Evolutionary conservation across 2,888 invertebrate genomes (phyloP).

Genomic region (Xestia sexstrigata): DNA sequence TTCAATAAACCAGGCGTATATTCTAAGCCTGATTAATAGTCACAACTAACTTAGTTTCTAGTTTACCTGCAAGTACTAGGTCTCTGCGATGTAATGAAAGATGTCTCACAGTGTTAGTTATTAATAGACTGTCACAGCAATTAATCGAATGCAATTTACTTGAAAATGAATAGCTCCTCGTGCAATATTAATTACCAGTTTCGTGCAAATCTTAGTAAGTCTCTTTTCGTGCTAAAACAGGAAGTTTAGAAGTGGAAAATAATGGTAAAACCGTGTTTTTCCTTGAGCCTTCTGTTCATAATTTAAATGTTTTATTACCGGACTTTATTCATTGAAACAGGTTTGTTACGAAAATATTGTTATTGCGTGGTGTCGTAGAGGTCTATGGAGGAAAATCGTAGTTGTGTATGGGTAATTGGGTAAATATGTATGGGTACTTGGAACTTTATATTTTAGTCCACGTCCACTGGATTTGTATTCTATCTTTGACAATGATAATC

Average conservation of each 20-base stretch:
- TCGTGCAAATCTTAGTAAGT: conserved; percentile 32
- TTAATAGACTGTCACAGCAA: conserved; percentile 58
- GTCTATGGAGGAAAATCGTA: neutral
- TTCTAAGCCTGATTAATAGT: conserved; percentile 55
- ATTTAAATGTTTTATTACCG: conserved; percentile 38
- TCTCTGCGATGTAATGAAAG: conserved; percentile 55
- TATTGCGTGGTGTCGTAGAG: neutral
- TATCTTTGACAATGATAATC: neutral
- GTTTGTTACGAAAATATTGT: conserved; percentile 37
- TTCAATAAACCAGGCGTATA: conserved; percentile 54
- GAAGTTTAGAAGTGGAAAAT: conserved; percentile 28
- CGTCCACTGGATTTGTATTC: neutral
- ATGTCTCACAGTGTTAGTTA: conserved; percentile 50
- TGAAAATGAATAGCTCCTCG: conserved; percentile 31
- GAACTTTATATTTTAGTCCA: neutral
- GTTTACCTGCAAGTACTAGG: conserved; percentile 50
- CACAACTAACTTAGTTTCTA: conserved; percentile 52
- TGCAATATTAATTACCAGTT: conserved; percentile 42
- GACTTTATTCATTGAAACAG: conserved; percentile 41
- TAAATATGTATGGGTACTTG: neutral
- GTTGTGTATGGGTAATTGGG: neutral
- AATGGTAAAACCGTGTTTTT: conserved; percentile 38
- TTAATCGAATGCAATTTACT: conserved; percentile 58
- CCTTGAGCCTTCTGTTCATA: conserved; percentile 23
- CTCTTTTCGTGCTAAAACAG: conserved; percentile 21